These are phyloP conservation scores for Zelleria hepariella DNA, from an alignment of 2,888 invertebrate genomes.

Conservation along the genomic window DNA sequence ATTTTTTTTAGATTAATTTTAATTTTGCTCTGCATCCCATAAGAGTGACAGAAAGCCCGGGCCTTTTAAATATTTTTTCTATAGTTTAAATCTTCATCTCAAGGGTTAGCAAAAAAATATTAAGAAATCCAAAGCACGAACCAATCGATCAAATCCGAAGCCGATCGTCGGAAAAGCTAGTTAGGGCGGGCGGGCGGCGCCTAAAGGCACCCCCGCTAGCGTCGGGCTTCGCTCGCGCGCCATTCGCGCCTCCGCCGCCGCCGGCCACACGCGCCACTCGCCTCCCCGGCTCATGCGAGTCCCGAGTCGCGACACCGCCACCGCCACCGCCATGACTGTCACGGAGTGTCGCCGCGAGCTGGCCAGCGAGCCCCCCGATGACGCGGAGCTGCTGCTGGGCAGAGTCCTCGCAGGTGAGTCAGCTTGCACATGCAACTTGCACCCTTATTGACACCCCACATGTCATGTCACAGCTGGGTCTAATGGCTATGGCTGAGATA, in stretches of 20 bases:
- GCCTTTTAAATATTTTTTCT: too few relatives aligned
- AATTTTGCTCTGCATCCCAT: too few relatives aligned
- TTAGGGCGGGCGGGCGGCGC: conserved; percentile 10
- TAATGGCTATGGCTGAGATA: not conserved
- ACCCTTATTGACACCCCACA: not conserved
- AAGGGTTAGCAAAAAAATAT: too few relatives aligned
- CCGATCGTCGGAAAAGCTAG: not conserved
- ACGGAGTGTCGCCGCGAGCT: conserved; percentile 50
- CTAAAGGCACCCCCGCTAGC: conserved; percentile 27
- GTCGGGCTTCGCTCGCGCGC: conserved; percentile 56
- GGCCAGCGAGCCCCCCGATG: conserved; percentile 32
- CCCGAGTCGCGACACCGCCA: conserved; percentile 27
- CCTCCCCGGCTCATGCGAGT: conserved; percentile 55
- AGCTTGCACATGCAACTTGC: not conserved
- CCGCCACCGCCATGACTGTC: conserved; percentile 54
- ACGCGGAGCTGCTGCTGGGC: conserved; percentile 59
- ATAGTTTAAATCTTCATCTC: too few relatives aligned
- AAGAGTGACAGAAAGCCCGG: too few relatives aligned
- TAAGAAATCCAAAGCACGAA: not conserved
- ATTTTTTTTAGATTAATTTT: too few relatives aligned
- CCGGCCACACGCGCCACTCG: conserved; percentile 61
- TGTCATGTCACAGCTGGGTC: not conserved
- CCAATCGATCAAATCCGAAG: not conserved
- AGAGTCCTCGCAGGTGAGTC: conserved; percentile 61
- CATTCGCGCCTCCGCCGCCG: conserved; percentile 67